phyloP scores from a whole-genome alignment of 2,797 vertebrate genomes.

The Tauraco hartlaubi region DNA sequence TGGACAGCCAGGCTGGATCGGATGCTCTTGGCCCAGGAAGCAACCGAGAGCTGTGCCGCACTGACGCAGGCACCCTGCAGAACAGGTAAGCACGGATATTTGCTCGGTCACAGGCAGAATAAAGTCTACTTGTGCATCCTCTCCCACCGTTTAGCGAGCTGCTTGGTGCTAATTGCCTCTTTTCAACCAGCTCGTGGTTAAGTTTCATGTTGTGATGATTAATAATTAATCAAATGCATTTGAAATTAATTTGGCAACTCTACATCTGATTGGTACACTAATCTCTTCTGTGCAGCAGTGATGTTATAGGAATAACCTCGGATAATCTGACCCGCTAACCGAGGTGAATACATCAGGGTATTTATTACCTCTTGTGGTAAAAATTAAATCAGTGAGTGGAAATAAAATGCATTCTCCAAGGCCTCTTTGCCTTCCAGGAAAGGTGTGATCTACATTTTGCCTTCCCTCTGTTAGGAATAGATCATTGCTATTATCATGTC shows the following conservation, averaged over 20 bases:
- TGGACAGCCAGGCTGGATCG: not conserved
- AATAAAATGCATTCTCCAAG: not conserved
- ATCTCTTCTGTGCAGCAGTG: not conserved
- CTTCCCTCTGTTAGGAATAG: not conserved
- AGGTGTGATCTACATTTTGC: not conserved
- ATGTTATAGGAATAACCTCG: not conserved
- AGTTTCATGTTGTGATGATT: not conserved
- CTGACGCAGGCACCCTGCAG: not conserved
- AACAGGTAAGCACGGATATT: not conserved
- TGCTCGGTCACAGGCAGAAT: not conserved
- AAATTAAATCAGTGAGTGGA: slow-evolving; percentile 1
- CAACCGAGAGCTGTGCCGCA: fast-evolving
- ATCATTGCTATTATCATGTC: not conserved
- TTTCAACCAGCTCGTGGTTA: not conserved
- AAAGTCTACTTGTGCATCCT: not conserved
- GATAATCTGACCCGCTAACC: slow-evolving; percentile 22
- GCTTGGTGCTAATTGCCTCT: not conserved
- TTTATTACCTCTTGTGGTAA: not conserved
- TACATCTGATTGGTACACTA: not conserved
- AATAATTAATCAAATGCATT: slow-evolving; percentile 62
- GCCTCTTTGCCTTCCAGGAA: not conserved
- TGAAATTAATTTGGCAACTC: slow-evolving; percentile 52
- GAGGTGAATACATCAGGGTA: slow-evolving; percentile 40
- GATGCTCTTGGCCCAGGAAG: not conserved
- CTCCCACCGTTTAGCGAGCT: not conserved